Evolutionary conservation across 2,888 invertebrate genomes (phyloP), one percentile per base, ranked within the genome.

Genomic region (Agriopis aurantiaria): DNA sequence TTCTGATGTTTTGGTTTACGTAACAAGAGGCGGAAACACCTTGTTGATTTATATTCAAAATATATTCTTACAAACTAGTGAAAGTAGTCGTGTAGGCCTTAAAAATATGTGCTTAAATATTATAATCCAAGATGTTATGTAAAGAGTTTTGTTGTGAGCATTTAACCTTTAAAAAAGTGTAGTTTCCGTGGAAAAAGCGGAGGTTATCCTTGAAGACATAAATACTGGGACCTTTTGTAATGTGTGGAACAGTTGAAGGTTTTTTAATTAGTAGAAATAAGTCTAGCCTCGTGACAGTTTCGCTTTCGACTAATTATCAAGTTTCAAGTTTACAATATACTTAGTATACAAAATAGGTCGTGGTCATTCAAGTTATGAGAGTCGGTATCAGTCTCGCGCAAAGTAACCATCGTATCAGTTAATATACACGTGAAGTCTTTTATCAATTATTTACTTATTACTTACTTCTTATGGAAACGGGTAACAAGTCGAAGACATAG

Each of bases 51-150:
- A 46, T 23, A 62, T 43, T 52, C 45, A 40, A 5, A 45, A 78
- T 69, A 64, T 72, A 72, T 72, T 72, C 66, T 12, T 59, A 69
- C 33, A 66, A 71, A 70, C 64, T 65, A 65, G 80, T 76, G 78
- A 80, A 79, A 78, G 78, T 75, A 76, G 76, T 70, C 68, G 75
- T 74, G 75, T 75, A 75, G 71, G 75, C 58, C 67, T 65, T 65
- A 68, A 74, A 65, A 52, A 55, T 61, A 57, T 72, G 66, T 49
- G 62, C 48, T 61, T 43, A 53, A 45, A 48, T 23, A 23, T 12
- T 48, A 12, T 48, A 49, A 59, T 46, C 48, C 10, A 67, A 69
- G 56, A 53, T 63, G 62, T 78, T 74, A 69, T 62, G 68, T 74
- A 71, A 74, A 57, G 43, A 9, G 57, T 63, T 68, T 68, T 58